Evolutionary conservation across 2,888 invertebrate genomes (phyloP), one percentile per base, ranked within the genome.

Genomic region (Myathropa florea): DNA sequence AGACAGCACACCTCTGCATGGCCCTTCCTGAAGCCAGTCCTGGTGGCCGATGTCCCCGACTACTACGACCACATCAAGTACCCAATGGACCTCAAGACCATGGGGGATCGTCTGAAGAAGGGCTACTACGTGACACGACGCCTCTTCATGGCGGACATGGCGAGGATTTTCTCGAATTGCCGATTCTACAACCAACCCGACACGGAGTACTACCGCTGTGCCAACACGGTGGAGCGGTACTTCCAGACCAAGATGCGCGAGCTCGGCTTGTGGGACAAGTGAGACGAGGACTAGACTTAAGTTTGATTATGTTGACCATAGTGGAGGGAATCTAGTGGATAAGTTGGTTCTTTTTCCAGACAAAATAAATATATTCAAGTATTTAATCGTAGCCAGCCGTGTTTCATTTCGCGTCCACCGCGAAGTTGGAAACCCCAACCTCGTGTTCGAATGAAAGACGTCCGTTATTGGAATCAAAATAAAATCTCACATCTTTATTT

Each of bases 1-100:
- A 91, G 93, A 90, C 96, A 95, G 90, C 97, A 98, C 91, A 95
- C 95, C 33, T 95, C 96, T 18, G 96, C 98, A 0, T 98, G 98
- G 98, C 98, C 98, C 0, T 99, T 99, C 93, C 94, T 96, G 79
- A 96, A 96, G 90, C 98, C 98, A 0, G 98, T 99, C 0, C 97
- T 97, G 90, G 96, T 96, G 90, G 93, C 95, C 4, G 97, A 97
- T 90, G 98, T 97, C 2, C 96, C 97, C 0, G 98, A 98, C 92
- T 99, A 99, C 93, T 98, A 98, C 90, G 97, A 98, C 88, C 96
- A 97, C 91, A 98, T 98, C 89, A 97, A 97, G 92, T 98, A 96
- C 94, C 98, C 99, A 0, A 98, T 98, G 97, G 98, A 98, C 97
- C 92, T 94, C 93, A 90, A 90, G 82, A 90, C 90, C 3, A 90